Percentiles rank a stretch among this genome's conserved stretches.
Conservation (phyloP, 2,888 invertebrate genomes). For the Meiosimyza decipiens region DNA sequence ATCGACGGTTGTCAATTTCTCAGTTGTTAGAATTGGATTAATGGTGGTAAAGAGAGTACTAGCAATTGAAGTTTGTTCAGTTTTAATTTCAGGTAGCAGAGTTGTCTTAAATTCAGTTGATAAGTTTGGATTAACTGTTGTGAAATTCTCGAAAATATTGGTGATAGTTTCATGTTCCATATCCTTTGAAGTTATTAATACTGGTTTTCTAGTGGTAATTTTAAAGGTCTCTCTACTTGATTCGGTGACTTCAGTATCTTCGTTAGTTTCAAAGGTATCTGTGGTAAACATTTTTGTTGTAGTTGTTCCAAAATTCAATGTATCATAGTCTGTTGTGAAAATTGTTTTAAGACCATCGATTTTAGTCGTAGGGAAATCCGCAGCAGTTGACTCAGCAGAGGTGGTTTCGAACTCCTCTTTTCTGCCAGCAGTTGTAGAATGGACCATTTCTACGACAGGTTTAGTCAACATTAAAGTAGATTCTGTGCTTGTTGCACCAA, state of each 20-base stretch:
- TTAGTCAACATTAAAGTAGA: too few species aligned
- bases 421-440: too few species aligned
- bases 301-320: neutral
- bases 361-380: too few species aligned
- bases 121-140: neutral
- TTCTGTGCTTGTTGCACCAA: too few species aligned
- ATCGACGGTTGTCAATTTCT: neutral
- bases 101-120: neutral
- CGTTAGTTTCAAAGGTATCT: neutral
- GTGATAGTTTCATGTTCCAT: neutral
- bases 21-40: neutral
- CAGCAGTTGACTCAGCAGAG: too few species aligned
- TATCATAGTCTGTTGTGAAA: too few species aligned
- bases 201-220: neutral
- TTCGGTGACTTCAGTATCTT: neutral
- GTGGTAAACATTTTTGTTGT: neutral
- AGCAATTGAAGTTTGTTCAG: neutral
- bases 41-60: too few species aligned
- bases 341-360: too few species aligned
- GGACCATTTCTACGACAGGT: too few species aligned
- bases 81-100: neutral
- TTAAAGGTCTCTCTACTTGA: too few species aligned
- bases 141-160: neutral
- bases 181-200: neutral
- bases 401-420: too few species aligned